Conservation (phyloP, 2,888 invertebrate genomes). For the Acrobeloides nanus region DNA sequence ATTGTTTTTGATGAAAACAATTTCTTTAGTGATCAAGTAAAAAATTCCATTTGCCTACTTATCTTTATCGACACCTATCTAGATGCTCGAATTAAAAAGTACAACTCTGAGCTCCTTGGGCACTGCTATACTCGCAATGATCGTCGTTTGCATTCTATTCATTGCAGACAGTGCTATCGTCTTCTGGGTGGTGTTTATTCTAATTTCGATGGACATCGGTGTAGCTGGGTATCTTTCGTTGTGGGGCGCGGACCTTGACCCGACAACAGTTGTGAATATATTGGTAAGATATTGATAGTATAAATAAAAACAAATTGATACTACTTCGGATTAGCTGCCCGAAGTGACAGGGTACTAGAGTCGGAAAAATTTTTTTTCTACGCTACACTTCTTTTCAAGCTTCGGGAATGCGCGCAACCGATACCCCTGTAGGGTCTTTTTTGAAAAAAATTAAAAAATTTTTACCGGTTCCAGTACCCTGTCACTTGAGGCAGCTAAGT, state of each 20-base stretch:
- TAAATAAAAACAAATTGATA: too few species aligned
- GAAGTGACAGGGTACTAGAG: too few species aligned
- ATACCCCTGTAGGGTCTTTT: too few species aligned
- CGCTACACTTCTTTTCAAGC: too few species aligned
- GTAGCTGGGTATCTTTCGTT: slow-evolving; percentile 50
- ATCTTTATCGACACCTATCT: background rate
- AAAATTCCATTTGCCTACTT: background rate
- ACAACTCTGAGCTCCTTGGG: slow-evolving; percentile 49
- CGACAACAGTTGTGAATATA: slow-evolving; percentile 51
- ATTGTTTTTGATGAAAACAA: slow-evolving; percentile 53
- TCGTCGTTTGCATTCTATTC: slow-evolving; percentile 46
- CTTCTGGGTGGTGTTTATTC: slow-evolving; percentile 52
- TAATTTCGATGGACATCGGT: slow-evolving; percentile 45
- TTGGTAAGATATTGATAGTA: too few species aligned
- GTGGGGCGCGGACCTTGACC: slow-evolving; percentile 52
- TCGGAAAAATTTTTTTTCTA: too few species aligned
- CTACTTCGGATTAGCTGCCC: too few species aligned
- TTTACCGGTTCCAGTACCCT: too few species aligned
- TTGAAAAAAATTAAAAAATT: too few species aligned
- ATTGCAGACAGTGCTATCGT: slow-evolving; percentile 49
- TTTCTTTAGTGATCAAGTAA: slow-evolving; percentile 50
- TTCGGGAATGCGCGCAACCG: too few species aligned
- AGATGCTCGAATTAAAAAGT: slow-evolving; percentile 43
- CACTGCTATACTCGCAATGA: slow-evolving; percentile 48
- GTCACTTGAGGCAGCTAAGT: too few species aligned